Evolutionary conservation across 1,140 invertebrate species (phyloP), one percentile per base, ranked within the genome.

Genomic region (Sinonovacula constricta): DNA sequence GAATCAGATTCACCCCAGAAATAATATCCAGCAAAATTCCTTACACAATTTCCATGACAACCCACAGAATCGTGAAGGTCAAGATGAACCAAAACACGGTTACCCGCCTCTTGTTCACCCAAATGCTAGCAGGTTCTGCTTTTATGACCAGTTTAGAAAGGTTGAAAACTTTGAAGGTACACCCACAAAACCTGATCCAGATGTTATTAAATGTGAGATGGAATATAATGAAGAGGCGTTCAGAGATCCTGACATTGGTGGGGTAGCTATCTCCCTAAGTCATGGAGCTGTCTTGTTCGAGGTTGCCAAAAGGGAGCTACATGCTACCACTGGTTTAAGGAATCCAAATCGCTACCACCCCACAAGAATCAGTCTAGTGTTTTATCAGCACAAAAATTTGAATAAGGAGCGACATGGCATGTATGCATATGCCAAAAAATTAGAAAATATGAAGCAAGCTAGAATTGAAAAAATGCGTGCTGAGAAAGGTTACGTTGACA

Each of bases 251-350:
- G 94, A 96, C 86, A 95, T 98, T 92, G 97, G 97, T 7, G 97
- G 97, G 7, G 96, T 99, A 3, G 97, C 97, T 3, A 97, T 99
- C 39, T 97, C 97, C 0, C 91, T 98, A 18, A 94, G 95, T 22
- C 97, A 99, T 87, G 97, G 97, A n/a, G 97, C 97, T 82, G 96
- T 99, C 4, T 91, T 98, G 15, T 98, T 98, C 88, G 97, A 98
- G 91, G 97, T 96, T 89, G 97, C 97, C 15, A 98, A 98, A 90
- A 95, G 97, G 84, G 97, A 98, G 91, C 94, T 98, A 92, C 97
- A 98, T 91, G 95, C 97, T 0, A 98, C 97, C 1, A 98, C 97
- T 0, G 95, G 97, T 0, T 92, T 98, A 10, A 95, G 94, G 85
- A 93, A 94, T 81, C 97, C 97, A 0, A 96, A 98, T 91, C 92